phyloP scores from a whole-genome alignment of 2,888 invertebrate species.

The Carcina quercana region DNA sequence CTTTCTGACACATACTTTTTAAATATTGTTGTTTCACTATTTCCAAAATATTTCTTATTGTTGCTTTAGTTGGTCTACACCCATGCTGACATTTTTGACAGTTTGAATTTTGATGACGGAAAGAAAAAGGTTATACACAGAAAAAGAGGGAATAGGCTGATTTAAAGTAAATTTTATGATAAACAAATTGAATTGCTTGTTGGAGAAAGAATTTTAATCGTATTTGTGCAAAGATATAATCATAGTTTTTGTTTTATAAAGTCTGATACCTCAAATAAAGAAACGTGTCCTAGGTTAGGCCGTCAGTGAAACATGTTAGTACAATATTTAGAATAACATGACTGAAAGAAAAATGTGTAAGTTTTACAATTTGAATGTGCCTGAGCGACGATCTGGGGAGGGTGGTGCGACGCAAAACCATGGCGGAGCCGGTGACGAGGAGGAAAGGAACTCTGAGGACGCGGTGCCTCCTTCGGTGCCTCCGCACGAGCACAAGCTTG shows the following conservation, averaged over 20 bases:
- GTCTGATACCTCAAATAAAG: conserved; percentile 42
- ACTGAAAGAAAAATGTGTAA: conserved; percentile 74
- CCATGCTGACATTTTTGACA: conserved; percentile 63
- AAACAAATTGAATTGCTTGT: conserved; percentile 32
- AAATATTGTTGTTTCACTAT: no score
- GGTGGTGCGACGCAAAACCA: conserved; percentile 45
- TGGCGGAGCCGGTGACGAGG: conserved; percentile 45
- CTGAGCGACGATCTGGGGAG: conserved; percentile 64
- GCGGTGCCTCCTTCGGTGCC: conserved; percentile 73
- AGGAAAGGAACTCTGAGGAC: conserved; percentile 51
- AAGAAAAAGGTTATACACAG: conserved; percentile 71
- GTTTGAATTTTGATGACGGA: conserved; percentile 73
- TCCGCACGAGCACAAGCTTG: conserved; percentile 91
- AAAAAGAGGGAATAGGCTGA: conserved; percentile 67
- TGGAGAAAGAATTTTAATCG: conserved; percentile 31
- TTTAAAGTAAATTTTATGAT: conserved; percentile 38
- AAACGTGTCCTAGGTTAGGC: conserved; percentile 73
- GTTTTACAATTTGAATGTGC: conserved; percentile 72
- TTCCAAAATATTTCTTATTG: no score
- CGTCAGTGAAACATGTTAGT: conserved; percentile 71
- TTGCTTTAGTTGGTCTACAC: conserved; percentile 11
- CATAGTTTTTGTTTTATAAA: conserved; percentile 35
- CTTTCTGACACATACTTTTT: no score
- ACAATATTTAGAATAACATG: conserved; percentile 63
- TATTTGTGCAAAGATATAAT: conserved; percentile 34